phyloP scores from a whole-genome alignment of 2,888 invertebrate species.

The Netelia inedita region DNA sequence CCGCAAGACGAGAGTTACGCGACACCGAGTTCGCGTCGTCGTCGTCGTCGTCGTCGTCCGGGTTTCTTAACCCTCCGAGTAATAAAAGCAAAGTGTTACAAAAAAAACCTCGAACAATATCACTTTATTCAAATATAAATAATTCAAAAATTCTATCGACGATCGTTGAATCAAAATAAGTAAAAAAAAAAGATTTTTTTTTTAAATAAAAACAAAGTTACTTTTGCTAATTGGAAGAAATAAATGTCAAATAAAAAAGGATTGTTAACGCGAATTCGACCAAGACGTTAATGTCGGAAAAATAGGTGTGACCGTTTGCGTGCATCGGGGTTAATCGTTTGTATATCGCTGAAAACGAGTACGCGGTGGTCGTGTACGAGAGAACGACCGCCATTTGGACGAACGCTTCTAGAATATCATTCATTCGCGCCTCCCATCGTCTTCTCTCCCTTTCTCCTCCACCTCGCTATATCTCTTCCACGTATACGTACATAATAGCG shows the following conservation, averaged over 20 bases:
- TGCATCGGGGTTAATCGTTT: conserved; percentile 69
- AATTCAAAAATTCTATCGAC: neutral
- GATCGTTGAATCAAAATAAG: no score
- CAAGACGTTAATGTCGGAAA: no score
- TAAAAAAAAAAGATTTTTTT: no score
- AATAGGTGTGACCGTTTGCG: neutral
- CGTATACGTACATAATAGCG: neutral
- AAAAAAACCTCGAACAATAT: neutral
- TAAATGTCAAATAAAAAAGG: no score
- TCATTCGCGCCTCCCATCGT: conserved; percentile 73
- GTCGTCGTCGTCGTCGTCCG: neutral
- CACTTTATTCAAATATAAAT: neutral
- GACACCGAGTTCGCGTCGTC: neutral
- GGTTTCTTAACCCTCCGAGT: conserved; percentile 10
- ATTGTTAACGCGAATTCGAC: no score
- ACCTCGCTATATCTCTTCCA: conserved; percentile 57
- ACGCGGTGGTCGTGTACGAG: conserved; percentile 59
- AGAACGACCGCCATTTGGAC: conserved; percentile 78
- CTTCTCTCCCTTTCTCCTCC: conserved; percentile 30
- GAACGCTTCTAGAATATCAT: conserved; percentile 80
- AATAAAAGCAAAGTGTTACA: neutral
- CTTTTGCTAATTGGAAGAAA: no score
- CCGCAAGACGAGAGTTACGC: conserved; percentile 10
- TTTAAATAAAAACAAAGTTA: no score
- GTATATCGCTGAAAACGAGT: conserved; percentile 63